Conservation (phyloP, 1,140 invertebrate species). For the Aporrectodea caliginosa region DNA sequence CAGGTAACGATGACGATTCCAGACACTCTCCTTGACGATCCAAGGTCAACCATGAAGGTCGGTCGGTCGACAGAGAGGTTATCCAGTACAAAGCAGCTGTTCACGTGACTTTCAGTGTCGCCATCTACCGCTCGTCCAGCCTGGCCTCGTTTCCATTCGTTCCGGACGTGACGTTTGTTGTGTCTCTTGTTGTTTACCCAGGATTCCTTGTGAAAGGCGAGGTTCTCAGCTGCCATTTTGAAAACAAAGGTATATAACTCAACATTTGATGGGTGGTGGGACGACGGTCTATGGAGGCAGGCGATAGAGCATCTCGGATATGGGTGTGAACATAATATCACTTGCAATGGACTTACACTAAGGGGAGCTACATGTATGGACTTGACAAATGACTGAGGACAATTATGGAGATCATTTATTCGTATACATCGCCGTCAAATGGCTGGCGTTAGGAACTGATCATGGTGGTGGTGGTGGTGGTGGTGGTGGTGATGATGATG, state of each 20-base stretch:
- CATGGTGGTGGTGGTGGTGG: not conserved
- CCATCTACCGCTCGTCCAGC: slow-evolving; percentile 60
- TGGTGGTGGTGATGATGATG: not conserved
- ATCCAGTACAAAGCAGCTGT: slow-evolving; percentile 60
- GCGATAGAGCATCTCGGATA: no score
- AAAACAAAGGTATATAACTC: no score
- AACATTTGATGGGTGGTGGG: no score
- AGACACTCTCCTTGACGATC: slow-evolving; percentile 51
- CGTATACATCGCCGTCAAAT: no score
- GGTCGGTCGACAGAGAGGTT: slow-evolving; percentile 61
- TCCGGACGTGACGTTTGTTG: slow-evolving; percentile 50
- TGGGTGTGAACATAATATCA: no score
- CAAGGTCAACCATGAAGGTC: slow-evolving; percentile 61
- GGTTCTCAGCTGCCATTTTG: slow-evolving; percentile 58
- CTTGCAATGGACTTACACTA: no score
- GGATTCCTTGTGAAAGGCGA: slow-evolving; percentile 59
- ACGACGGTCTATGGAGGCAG: no score
- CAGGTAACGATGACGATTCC: slow-evolving; percentile 60
- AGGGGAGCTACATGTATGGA: no score
- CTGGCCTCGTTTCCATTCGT: slow-evolving; percentile 47
- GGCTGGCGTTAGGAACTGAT: no score
- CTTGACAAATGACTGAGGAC: no score
- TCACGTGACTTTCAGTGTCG: slow-evolving; percentile 52
- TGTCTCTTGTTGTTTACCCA: slow-evolving; percentile 61
- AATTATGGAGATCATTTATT: no score